Percentiles rank a stretch among this genome's conserved stretches.
Evolutionary conservation across 23 tunicate genomes (phyloP).

Genomic region (Oikopleura vanhoeffeni): DNA sequence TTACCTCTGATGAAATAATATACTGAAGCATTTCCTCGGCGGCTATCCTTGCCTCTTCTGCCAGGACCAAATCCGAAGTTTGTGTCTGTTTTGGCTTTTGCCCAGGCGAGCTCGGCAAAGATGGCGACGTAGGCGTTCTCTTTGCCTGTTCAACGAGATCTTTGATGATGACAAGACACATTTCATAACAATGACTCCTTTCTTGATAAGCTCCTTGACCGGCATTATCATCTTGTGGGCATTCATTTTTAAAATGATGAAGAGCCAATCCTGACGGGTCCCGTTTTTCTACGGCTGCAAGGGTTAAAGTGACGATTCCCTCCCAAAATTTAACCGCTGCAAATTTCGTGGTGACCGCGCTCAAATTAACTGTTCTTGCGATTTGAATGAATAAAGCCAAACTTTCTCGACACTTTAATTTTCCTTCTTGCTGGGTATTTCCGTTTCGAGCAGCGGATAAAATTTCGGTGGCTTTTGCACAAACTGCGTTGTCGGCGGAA

Average conservation of each 20-base stretch:
- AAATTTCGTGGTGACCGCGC: constrained; percentile 46
- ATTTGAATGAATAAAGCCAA: constrained; percentile 39
- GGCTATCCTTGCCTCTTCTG: background rate
- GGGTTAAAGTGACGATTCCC: constrained; percentile 58
- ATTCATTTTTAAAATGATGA: constrained; percentile 28
- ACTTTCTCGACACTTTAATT: constrained; percentile 25
- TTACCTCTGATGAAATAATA: background rate
- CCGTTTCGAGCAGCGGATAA: constrained; percentile 27
- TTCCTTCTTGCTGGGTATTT: constrained; percentile 19
- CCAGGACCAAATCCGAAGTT: background rate
- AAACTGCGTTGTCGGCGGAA: constrained; percentile 72
- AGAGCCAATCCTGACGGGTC: constrained; percentile 55
- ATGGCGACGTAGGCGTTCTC: background rate
- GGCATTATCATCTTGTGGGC: constrained; percentile 48
- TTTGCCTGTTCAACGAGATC: constrained; percentile 6
- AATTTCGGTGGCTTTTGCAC: constrained; percentile 51
- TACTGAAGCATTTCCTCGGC: constrained; percentile 1
- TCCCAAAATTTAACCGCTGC: constrained; percentile 38
- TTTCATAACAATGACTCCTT: constrained; percentile 22
- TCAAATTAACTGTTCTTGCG: constrained; percentile 51
- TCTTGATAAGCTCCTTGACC: constrained; percentile 39
- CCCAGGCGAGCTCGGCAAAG: background rate
- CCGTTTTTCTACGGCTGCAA: constrained; percentile 41
- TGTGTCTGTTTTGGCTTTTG: background rate
- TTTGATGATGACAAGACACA: background rate